phyloP scores from a whole-genome alignment of 2,113 vertebrate species.

The Opisthocomus hoazin region DNA sequence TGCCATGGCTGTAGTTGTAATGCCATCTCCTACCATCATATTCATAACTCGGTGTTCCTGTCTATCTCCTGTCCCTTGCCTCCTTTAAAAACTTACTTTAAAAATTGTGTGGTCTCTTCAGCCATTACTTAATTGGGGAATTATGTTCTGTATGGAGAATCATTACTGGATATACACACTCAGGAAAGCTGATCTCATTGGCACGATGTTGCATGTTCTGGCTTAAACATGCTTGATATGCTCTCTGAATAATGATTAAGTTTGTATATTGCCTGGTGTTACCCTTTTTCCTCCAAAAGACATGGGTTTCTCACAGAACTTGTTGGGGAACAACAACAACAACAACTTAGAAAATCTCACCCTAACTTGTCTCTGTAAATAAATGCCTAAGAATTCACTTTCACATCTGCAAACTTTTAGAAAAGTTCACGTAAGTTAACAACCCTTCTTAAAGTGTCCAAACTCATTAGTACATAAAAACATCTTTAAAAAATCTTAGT shows the following conservation, averaged over 20 bases:
- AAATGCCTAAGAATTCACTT: neutral
- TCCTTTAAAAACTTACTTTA: neutral
- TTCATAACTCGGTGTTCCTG: neutral
- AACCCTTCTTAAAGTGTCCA: neutral
- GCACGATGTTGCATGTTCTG: neutral
- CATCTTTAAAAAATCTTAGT: neutral
- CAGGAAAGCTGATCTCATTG: neutral
- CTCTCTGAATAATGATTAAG: neutral
- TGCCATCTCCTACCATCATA: neutral
- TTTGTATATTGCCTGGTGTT: neutral
- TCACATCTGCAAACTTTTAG: neutral
- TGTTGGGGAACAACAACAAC: neutral
- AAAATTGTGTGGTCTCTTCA: neutral
- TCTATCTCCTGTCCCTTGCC: neutral
- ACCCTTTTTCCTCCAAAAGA: neutral
- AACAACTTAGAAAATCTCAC: neutral
- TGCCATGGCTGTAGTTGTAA: neutral
- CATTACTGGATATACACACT: neutral
- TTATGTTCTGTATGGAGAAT: neutral
- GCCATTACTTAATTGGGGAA: neutral
- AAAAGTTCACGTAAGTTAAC: neutral
- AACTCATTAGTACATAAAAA: neutral
- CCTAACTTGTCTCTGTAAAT: neutral
- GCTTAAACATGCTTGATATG: neutral
- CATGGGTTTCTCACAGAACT: neutral